phyloP scores from a whole-genome alignment of 2,888 invertebrate genomes.

The Tenthredo amoena region DNA sequence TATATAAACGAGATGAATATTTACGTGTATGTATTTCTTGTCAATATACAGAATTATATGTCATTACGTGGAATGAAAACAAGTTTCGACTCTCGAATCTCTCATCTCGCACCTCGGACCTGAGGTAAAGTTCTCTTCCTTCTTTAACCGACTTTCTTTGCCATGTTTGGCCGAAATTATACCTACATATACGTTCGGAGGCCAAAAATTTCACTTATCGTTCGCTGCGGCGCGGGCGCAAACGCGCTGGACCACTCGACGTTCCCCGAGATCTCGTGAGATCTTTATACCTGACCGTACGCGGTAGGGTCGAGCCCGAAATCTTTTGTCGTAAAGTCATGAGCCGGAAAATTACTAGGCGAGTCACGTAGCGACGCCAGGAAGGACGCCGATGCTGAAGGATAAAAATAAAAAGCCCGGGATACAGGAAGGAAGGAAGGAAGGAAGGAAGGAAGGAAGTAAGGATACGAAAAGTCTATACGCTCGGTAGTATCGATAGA shows the following conservation, averaged over 20 bases:
- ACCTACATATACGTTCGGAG: background rate
- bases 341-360: constrained; percentile 46
- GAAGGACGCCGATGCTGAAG: background rate
- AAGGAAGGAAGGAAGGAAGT: background rate
- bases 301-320: constrained; percentile 16
- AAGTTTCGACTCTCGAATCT: constrained; percentile 30
- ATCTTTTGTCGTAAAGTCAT: constrained; percentile 44
- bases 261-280: background rate
- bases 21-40: background rate
- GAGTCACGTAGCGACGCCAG: constrained; percentile 14
- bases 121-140: background rate
- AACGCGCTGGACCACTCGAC: background rate
- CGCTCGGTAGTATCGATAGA: background rate
- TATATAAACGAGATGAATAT: background rate
- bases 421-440: background rate
- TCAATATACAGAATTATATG: background rate
- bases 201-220: constrained; percentile 35
- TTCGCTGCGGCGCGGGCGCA: background rate
- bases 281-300: constrained; percentile 19
- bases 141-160: constrained; percentile 32
- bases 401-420: background rate
- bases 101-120: constrained; percentile 1
- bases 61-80: constrained; percentile 12
- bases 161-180: constrained; percentile 18
- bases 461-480: background rate